A percentile compares a stretch with the other conserved stretches of the same genome.
phyloP scores from a whole-genome alignment of 1,140 invertebrate genomes.

The Aphis gossypii region DNA sequence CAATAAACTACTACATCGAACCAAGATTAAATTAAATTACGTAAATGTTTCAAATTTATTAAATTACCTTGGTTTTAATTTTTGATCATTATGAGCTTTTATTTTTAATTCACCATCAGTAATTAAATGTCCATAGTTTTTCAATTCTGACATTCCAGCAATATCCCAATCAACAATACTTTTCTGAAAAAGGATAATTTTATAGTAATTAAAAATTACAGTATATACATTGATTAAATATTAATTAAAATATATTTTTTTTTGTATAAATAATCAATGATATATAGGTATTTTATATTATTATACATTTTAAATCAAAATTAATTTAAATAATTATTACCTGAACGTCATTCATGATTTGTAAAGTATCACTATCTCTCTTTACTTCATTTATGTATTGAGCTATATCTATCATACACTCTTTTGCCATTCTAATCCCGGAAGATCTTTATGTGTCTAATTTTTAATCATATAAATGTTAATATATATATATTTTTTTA shows the following conservation, averaged over 20 bases:
- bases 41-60: background rate
- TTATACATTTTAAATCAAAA: background rate
- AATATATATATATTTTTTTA: background rate
- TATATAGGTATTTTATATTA: background rate
- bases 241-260: too few species aligned
- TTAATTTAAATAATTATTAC: conserved; percentile 63
- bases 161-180: conserved; percentile 84
- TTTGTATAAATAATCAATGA: too few species aligned
- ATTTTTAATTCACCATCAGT: conserved; percentile 94
- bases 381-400: conserved; percentile 99
- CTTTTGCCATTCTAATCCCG: conserved; percentile 86
- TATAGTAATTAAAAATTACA: background rate
- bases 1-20: background rate
- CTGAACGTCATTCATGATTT: conserved; percentile 90
- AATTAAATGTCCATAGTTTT: conserved; percentile 88
- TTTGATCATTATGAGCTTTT: conserved; percentile 87
- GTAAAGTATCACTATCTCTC: conserved; percentile 90
- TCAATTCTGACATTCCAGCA: conserved; percentile 78
- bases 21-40: background rate
- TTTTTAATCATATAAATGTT: background rate
- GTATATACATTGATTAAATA: too few species aligned
- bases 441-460: conserved; percentile 82
- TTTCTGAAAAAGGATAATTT: conserved; percentile 66
- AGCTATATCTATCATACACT: conserved; percentile 96
- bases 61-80: conserved; percentile 73